Conservation (phyloP, 2,113 vertebrate genomes). For the Columba janthina region DNA sequence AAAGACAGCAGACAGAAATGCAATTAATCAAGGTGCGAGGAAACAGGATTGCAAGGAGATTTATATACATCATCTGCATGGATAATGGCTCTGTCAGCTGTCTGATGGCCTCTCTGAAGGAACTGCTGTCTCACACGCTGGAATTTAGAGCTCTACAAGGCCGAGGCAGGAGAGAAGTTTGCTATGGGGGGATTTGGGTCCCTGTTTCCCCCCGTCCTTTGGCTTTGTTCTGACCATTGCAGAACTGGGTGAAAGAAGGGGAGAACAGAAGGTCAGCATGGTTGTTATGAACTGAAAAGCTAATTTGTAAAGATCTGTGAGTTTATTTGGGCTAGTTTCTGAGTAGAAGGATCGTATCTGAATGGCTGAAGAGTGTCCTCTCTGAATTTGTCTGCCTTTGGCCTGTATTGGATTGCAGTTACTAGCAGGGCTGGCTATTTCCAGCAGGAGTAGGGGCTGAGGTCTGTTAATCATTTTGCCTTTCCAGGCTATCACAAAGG, state of each 20-base stretch:
- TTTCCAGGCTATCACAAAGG: not conserved
- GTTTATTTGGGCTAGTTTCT: not conserved
- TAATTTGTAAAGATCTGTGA: not conserved
- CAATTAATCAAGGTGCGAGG: not conserved
- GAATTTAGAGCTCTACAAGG: not conserved
- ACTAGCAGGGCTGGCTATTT: not conserved
- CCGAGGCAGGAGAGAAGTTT: not conserved
- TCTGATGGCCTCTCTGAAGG: not conserved
- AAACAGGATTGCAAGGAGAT: not conserved
- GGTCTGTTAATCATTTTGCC: not conserved
- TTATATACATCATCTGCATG: not conserved
- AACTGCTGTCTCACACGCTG: not conserved
- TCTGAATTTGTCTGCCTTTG: not conserved
- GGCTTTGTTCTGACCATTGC: not conserved
- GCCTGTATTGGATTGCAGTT: not conserved
- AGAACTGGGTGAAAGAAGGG: not conserved
- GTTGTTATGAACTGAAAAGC: not conserved
- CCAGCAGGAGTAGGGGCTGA: not conserved
- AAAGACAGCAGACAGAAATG: constrained; percentile 22
- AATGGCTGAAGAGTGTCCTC: not conserved
- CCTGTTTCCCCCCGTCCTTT: not conserved
- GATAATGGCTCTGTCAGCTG: not conserved
- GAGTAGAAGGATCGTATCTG: not conserved
- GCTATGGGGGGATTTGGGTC: not conserved
- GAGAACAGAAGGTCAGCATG: not conserved